Evolutionary conservation across 2,888 invertebrate species (phyloP).

Genomic region (Rhagium mordax): DNA sequence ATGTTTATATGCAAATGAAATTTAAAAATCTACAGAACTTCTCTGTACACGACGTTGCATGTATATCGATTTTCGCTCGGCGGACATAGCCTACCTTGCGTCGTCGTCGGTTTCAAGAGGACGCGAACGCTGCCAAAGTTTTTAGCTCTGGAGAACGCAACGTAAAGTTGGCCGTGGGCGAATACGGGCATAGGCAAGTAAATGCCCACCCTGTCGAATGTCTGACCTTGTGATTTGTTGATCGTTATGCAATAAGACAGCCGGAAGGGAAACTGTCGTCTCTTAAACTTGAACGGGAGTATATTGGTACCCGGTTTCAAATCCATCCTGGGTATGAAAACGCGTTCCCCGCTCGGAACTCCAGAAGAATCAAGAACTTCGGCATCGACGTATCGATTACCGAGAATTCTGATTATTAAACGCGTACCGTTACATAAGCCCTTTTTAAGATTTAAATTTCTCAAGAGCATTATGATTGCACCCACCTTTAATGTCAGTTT

Average conservation of each 20-base stretch:
- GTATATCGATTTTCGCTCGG: no score
- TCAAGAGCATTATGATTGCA: slow-evolving; percentile 1
- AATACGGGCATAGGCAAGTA: not conserved
- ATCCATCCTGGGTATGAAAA: not conserved
- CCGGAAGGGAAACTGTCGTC: slow-evolving; percentile 47
- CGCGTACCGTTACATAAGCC: slow-evolving; percentile 4
- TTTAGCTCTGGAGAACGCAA: slow-evolving; percentile 34
- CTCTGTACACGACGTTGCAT: no score
- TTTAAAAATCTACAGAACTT: no score
- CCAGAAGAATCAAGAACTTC: not conserved
- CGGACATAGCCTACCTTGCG: no score
- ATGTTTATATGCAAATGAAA: no score
- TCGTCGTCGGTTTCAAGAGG: not conserved
- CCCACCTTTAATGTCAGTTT: not conserved
- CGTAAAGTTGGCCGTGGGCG: slow-evolving; percentile 43
- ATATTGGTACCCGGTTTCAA: not conserved
- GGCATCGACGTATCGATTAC: not conserved
- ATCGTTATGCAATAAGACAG: slow-evolving; percentile 47
- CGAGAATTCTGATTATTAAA: not conserved
- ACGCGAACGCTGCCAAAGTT: not conserved
- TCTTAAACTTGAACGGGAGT: not conserved
- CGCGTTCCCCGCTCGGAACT: not conserved
- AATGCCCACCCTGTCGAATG: no score
- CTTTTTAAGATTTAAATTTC: slow-evolving; percentile 6
- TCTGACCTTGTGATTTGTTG: slow-evolving; percentile 48